These are phyloP conservation scores for Kryphioiulus occultus DNA, from an alignment of 2,888 invertebrate species.

Conservation along the genomic window DNA sequence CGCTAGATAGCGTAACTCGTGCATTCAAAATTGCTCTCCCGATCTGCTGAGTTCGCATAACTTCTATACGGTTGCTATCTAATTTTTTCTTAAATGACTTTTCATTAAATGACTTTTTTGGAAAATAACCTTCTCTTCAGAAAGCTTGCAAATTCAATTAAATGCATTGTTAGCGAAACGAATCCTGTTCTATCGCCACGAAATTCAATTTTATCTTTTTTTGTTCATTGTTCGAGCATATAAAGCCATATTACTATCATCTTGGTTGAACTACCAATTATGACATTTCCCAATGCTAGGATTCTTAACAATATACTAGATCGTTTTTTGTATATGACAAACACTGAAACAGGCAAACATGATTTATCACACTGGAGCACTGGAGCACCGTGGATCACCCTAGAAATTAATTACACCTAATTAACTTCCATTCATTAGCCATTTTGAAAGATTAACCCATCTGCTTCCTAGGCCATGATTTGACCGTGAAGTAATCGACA, in stretches of 20 bases:
- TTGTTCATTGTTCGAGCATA: background rate
- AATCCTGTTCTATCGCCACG: background rate
- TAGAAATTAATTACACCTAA: background rate
- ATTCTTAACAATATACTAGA: background rate
- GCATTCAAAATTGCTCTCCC: background rate
- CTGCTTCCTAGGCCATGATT: background rate
- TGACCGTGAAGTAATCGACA: background rate
- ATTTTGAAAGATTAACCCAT: background rate
- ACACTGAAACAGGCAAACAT: background rate
- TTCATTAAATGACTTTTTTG: background rate
- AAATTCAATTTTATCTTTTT: constrained; percentile 18
- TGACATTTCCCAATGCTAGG: background rate
- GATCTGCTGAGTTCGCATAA: background rate
- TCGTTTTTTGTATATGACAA: background rate
- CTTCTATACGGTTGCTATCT: background rate
- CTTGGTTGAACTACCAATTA: constrained; percentile 11
- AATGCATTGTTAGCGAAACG: background rate
- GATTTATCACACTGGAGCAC: background rate
- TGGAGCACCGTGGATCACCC: background rate
- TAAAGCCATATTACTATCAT: background rate
- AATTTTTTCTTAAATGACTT: background rate
- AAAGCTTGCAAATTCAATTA: constrained; percentile 30
- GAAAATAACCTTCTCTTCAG: background rate
- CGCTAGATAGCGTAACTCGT: background rate
- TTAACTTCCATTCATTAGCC: background rate